Evolutionary conservation across 2,113 vertebrate genomes (phyloP).

Genomic region (Datnioides undecimradiatus): DNA sequence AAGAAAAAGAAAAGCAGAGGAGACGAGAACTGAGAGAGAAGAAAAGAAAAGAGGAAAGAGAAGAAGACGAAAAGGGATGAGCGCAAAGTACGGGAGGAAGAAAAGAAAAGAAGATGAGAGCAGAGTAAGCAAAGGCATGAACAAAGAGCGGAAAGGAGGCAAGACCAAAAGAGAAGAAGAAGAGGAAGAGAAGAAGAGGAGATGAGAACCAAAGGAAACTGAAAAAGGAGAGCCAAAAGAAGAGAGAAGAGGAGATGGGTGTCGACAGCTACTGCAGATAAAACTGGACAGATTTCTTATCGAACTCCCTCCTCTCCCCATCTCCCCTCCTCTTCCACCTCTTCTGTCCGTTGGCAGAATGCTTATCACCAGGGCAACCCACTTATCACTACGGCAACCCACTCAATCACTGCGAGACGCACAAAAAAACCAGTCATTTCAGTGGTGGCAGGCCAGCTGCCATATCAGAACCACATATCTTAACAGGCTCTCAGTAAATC

Average conservation of each 20-base stretch:
- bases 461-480: constrained; percentile 71
- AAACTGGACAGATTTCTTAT: constrained; percentile 74
- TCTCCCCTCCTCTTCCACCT: constrained; percentile 32
- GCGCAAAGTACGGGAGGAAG: not conserved
- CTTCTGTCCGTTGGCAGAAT: constrained; percentile 65
- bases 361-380: constrained; percentile 77
- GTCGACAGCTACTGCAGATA: constrained; percentile 67
- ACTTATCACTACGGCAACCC: constrained; percentile 81
- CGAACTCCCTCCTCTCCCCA: constrained; percentile 46
- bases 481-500: constrained; percentile 68
- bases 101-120: not conserved
- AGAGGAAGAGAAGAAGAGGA: not conserved
- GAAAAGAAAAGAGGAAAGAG: not conserved
- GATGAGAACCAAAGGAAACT: not conserved
- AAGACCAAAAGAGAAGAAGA: not conserved
- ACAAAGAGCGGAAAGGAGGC: too few species aligned
- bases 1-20: not conserved
- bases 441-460: constrained; percentile 61
- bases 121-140: not conserved
- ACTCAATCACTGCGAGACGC: constrained; percentile 70
- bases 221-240: not conserved
- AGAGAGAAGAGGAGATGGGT: constrained; percentile 30
- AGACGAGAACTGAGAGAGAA: not conserved
- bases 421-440: constrained; percentile 70
- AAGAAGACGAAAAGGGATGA: not conserved